Percentiles rank a stretch among this genome's conserved stretches.
Conservation (phyloP, 30 jellyfish, hydroid and myxozoan species). For the Aurelia aurita complex sp. Pacific region DNA sequence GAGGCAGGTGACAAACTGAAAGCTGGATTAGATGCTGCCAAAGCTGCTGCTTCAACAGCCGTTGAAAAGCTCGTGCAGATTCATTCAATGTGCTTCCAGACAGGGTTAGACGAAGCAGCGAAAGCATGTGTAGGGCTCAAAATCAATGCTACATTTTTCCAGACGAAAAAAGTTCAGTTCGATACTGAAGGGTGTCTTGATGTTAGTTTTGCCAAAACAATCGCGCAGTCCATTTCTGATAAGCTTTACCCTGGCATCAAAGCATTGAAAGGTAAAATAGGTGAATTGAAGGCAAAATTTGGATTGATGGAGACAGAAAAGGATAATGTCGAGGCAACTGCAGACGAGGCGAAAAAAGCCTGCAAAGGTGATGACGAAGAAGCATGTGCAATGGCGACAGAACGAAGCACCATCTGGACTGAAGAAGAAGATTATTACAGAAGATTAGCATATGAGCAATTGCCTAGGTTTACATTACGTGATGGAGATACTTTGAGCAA, state of each 20-base stretch:
- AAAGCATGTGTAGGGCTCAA: constrained; percentile 71
- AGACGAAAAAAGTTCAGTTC: constrained; percentile 34
- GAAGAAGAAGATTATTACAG: constrained; percentile 63
- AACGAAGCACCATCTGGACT: constrained; percentile 24
- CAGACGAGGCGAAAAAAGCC: constrained; percentile 40
- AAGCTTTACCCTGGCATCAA: constrained; percentile 79
- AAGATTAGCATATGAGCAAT: constrained; percentile 59
- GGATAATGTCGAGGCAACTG: constrained; percentile 51
- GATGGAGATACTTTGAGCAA: constrained; percentile 39
- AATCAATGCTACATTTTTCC: constrained; percentile 54
- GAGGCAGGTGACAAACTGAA: constrained; percentile 44
- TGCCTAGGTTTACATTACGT: constrained; percentile 56
- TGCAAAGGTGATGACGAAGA: constrained; percentile 44
- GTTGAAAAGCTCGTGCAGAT: constrained; percentile 57
- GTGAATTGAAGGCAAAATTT: constrained; percentile 37
- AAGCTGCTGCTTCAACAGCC: constrained; percentile 65
- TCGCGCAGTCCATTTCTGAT: constrained; percentile 67
- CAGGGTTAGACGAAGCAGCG: constrained; percentile 73
- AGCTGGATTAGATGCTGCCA: constrained; percentile 79
- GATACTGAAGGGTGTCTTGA: constrained; percentile 71
- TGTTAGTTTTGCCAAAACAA: constrained; percentile 65
- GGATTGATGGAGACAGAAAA: constrained; percentile 53
- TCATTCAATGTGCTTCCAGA: constrained; percentile 69
- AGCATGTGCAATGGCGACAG: constrained; percentile 7
- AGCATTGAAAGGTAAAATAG: constrained; percentile 59